Conservation (phyloP, 2,888 invertebrate species). For the Julus scandinavius region DNA sequence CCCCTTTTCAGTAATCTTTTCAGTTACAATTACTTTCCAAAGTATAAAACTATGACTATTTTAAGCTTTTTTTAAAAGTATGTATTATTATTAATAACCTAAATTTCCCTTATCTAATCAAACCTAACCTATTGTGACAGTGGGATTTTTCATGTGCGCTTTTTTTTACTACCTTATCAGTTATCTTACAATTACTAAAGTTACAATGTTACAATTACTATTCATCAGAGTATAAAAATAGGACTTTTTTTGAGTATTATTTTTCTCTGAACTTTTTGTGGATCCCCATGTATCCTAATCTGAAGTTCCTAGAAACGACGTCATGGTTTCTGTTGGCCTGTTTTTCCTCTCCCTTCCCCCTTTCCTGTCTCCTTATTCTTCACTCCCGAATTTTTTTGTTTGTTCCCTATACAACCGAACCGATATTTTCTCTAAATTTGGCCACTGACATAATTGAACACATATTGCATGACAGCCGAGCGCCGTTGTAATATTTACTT, state of each 20-base stretch:
- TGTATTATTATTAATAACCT: no score
- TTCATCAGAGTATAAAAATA: no score
- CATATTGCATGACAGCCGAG: slow-evolving; percentile 33
- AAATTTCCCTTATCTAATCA: neutral
- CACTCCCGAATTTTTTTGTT: slow-evolving; percentile 1
- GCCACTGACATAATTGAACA: slow-evolving; percentile 39
- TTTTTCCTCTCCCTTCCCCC: slow-evolving; percentile 25
- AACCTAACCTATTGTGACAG: no score
- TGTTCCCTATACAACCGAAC: neutral
- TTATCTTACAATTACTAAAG: neutral
- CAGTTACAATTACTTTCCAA: no score
- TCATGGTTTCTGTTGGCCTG: neutral
- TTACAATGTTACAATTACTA: neutral
- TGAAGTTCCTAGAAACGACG: neutral
- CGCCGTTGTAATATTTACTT: slow-evolving; percentile 6
- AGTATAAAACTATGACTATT: no score
- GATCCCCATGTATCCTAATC: neutral
- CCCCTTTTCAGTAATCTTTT: no score
- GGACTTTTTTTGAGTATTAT: neutral
- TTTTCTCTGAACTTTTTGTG: neutral
- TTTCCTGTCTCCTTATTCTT: neutral
- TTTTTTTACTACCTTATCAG: no score
- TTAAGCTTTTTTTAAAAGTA: no score
- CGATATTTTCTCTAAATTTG: slow-evolving; percentile 49
- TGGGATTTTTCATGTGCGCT: no score